A percentile compares a stretch with the other conserved stretches of the same genome.
phyloP scores from a whole-genome alignment of 2,113 vertebrate genomes.

The Centropus unirufus region DNA sequence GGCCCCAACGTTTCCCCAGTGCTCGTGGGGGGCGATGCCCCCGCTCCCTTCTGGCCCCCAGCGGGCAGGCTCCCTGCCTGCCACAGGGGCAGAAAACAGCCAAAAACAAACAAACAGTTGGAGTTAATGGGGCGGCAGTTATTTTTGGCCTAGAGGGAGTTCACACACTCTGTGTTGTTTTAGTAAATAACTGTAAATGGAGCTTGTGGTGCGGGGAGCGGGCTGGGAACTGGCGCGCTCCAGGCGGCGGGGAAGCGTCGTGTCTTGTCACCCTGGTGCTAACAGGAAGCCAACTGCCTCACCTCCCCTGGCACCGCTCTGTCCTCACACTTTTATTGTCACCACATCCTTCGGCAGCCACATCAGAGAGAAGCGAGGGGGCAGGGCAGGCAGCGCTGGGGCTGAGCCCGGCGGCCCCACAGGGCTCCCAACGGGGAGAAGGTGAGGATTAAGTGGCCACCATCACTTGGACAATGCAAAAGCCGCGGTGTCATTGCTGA shows the following conservation, averaged over 20 bases:
- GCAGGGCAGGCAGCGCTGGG: neutral
- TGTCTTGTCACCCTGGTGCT: neutral
- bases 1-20: neutral
- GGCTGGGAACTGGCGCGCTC: constrained; percentile 11
- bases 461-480: fast-evolving
- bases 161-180: constrained; percentile 55
- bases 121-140: constrained; percentile 51
- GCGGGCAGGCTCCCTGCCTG: neutral
- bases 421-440: neutral
- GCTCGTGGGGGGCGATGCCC: neutral
- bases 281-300: constrained; percentile 48
- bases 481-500: fast-evolving
- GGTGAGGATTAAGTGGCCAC: fast-evolving
- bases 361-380: neutral
- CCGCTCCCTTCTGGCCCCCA: neutral
- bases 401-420: too few species aligned
- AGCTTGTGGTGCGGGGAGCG: neutral
- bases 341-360: constrained; percentile 37
- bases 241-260: neutral
- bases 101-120: constrained; percentile 53
- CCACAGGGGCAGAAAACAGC: neutral
- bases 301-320: constrained; percentile 6
- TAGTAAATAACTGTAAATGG: constrained; percentile 53
- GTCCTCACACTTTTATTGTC: neutral
- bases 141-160: constrained; percentile 54